phyloP scores from a whole-genome alignment of 2,888 invertebrate species.

The Mactromeris polynyma region DNA sequence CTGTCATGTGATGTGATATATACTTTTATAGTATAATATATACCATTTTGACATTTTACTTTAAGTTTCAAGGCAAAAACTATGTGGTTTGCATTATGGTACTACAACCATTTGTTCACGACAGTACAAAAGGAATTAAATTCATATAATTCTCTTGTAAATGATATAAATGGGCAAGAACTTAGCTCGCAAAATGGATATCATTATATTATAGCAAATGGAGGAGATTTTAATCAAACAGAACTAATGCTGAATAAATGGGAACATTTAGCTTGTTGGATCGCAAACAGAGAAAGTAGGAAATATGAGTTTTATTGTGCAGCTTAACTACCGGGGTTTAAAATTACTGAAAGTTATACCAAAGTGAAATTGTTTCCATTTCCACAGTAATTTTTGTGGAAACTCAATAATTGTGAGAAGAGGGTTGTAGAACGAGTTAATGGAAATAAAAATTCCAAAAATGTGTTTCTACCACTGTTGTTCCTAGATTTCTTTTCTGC shows the following conservation, averaged over 20 bases:
- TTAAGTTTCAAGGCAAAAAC: no score
- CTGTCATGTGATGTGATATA: no score
- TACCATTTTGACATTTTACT: no score
- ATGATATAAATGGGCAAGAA: no score
- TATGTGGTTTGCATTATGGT: no score
- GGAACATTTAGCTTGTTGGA: background rate
- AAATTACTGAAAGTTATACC: background rate
- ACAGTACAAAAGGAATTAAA: no score
- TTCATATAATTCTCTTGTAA: no score
- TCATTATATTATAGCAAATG: background rate
- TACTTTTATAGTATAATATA: no score
- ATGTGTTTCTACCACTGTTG: background rate
- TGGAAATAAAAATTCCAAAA: background rate
- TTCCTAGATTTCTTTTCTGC: no score
- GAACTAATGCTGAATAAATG: slow-evolving; percentile 13
- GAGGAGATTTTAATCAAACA: background rate
- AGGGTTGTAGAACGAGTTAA: background rate
- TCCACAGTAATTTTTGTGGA: background rate
- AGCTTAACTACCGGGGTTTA: background rate
- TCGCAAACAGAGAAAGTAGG: background rate
- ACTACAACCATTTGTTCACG: no score
- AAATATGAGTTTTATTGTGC: background rate
- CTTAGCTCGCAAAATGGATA: no score
- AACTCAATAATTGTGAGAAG: background rate
- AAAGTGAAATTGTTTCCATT: background rate